These are phyloP conservation scores for Hippasteria phrygiana DNA, from an alignment of 53 echinoderm and acorn worm genomes.

Conservation along the genomic window DNA sequence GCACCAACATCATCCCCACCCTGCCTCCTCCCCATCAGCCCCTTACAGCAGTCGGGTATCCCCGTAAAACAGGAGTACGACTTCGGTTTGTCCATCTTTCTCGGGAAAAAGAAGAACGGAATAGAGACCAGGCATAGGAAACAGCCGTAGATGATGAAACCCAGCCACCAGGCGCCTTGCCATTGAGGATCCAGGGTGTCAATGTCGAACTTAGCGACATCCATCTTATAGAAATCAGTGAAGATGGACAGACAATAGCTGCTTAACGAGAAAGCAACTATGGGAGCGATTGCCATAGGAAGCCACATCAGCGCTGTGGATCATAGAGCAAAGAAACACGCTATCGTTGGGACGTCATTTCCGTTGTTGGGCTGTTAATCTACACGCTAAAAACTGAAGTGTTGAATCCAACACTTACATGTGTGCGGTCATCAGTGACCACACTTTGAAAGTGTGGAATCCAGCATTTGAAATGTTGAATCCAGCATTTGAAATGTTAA, in stretches of 20 bases:
- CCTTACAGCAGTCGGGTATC: slow-evolving; percentile 12
- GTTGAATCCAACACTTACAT: no score
- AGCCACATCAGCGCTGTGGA: slow-evolving; percentile 47
- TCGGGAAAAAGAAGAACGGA: slow-evolving; percentile 82
- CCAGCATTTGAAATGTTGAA: no score
- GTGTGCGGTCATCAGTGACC: no score
- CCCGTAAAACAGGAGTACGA: slow-evolving; percentile 1
- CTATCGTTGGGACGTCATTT: background rate
- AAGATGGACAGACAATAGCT: slow-evolving; percentile 61
- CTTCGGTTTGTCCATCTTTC: slow-evolving; percentile 33
- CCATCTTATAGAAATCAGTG: slow-evolving; percentile 68
- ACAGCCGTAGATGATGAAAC: slow-evolving; percentile 78
- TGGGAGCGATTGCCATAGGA: slow-evolving; percentile 31
- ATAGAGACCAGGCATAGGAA: slow-evolving; percentile 53
- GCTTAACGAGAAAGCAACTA: slow-evolving; percentile 56
- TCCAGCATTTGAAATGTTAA: no score
- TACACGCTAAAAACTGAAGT: no score
- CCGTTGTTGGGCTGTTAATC: no score
- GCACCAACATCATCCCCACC: background rate
- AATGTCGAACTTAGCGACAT: slow-evolving; percentile 18
- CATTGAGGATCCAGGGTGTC: slow-evolving; percentile 76
- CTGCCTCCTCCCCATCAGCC: background rate
- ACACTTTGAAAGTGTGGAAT: no score
- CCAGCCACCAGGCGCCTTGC: slow-evolving; percentile 95
- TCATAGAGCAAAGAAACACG: background rate